A percentile compares a stretch with the other conserved stretches of the same genome.
These are phyloP conservation scores for Crotalus adamanteus DNA, from an alignment of 2,797 vertebrate species.

Conservation along the genomic window DNA sequence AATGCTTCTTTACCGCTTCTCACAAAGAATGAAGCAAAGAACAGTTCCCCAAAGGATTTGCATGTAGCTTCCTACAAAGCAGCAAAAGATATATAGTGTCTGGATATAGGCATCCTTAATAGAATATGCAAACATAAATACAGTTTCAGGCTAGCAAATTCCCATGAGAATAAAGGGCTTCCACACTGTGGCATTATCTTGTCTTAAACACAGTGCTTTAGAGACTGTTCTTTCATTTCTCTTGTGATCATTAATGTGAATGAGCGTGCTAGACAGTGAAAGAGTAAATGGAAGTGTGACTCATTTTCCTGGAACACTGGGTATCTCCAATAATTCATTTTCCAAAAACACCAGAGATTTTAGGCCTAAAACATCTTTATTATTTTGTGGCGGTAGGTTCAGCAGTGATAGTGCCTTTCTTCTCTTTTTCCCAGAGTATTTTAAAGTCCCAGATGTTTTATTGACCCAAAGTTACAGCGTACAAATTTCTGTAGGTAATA, in stretches of 20 bases:
- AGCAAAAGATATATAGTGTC: not conserved
- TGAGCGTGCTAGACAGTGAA: constrained; percentile 14
- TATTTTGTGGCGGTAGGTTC: not conserved
- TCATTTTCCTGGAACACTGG: constrained; percentile 11
- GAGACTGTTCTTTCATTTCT: constrained; percentile 1
- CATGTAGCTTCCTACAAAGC: not conserved
- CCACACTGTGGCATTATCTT: not conserved
- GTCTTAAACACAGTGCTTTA: not conserved
- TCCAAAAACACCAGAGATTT: not conserved
- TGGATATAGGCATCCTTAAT: not conserved
- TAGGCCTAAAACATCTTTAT: not conserved
- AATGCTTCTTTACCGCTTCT: not conserved
- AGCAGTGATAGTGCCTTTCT: not conserved
- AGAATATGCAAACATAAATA: not conserved
- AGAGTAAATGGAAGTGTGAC: constrained; percentile 17
- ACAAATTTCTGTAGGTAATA: not conserved
- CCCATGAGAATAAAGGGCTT: not conserved
- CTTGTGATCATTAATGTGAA: not conserved
- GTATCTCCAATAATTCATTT: constrained; percentile 11
- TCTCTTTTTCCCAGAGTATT: not conserved
- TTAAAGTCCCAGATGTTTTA: not conserved
- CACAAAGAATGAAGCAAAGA: not conserved
- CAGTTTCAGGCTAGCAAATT: not conserved
- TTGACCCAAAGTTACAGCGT: not conserved
- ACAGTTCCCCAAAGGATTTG: not conserved